Percentiles rank a stretch among this genome's conserved stretches.
phyloP scores from a whole-genome alignment of 2,797 vertebrate species.

The Anableps anableps region DNA sequence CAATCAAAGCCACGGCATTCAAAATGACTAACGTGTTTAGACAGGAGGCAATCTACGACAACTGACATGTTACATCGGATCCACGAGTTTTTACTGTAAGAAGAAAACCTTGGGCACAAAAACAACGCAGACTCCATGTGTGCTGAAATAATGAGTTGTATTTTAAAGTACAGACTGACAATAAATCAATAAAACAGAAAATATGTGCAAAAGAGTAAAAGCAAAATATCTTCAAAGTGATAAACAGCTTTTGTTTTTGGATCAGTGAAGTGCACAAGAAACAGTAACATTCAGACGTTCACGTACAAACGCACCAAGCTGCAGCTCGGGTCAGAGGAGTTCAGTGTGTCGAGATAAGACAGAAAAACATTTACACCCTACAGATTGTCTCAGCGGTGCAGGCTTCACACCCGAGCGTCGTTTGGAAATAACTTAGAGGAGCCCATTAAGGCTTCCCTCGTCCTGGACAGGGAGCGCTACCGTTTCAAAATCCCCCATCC shows the following conservation, averaged over 20 bases:
- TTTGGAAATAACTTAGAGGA: constrained; percentile 21
- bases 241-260: constrained; percentile 51
- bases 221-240: constrained; percentile 66
- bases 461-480: constrained; percentile 4
- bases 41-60: constrained; percentile 29
- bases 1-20: neutral
- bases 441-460: constrained; percentile 6
- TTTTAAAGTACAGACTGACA: constrained; percentile 62
- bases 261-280: constrained; percentile 48
- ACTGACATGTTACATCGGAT: constrained; percentile 18
- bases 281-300: constrained; percentile 31
- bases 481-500: constrained; percentile 10
- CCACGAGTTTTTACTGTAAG: neutral
- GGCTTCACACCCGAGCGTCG: constrained; percentile 13
- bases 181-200: constrained; percentile 62
- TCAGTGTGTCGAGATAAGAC: constrained; percentile 60
- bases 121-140: constrained; percentile 17
- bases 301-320: constrained; percentile 34
- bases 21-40: constrained; percentile 61
- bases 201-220: constrained; percentile 70
- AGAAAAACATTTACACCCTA: constrained; percentile 60
- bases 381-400: constrained; percentile 49
- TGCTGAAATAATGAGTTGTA: constrained; percentile 66
- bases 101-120: neutral
- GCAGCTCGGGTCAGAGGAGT: constrained; percentile 43